These are phyloP conservation scores for Heteromurus nitidus DNA, from an alignment of 2,888 invertebrate genomes.

Conservation along the genomic window DNA sequence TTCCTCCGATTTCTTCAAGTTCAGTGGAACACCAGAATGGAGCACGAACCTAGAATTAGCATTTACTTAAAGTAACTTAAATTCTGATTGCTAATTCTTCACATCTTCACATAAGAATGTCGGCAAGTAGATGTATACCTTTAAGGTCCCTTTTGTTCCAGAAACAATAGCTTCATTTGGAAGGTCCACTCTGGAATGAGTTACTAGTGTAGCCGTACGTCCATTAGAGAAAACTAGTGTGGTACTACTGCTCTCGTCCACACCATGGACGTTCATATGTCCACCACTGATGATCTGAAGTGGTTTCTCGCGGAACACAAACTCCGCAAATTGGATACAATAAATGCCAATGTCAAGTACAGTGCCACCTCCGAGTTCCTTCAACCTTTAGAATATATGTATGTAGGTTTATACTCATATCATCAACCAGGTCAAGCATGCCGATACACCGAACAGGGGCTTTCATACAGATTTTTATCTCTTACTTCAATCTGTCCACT, in stretches of 20 bases:
- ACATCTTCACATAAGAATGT: background rate
- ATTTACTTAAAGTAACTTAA: background rate
- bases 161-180: constrained; percentile 82
- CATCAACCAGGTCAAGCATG: too few species aligned
- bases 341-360: constrained; percentile 88
- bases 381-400: constrained; percentile 20
- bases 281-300: constrained; percentile 82
- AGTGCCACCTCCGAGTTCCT: constrained; percentile 84
- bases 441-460: too few species aligned
- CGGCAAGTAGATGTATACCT: background rate
- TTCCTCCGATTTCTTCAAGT: constrained; percentile 55
- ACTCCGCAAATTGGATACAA: constrained; percentile 83
- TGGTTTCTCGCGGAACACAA: constrained; percentile 84
- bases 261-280: constrained; percentile 82
- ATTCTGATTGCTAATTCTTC: background rate
- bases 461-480: background rate
- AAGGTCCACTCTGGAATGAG: constrained; percentile 78
- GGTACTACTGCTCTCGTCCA: constrained; percentile 83
- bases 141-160: constrained; percentile 80
- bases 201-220: constrained; percentile 81
- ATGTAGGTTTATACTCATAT: background rate
- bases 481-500: constrained; percentile 80
- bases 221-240: constrained; percentile 82
- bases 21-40: constrained; percentile 70
- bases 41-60: constrained; percentile 51